These are phyloP conservation scores for Asarcornis scutulata DNA, from an alignment of 2,113 vertebrate genomes.

Conservation along the genomic window DNA sequence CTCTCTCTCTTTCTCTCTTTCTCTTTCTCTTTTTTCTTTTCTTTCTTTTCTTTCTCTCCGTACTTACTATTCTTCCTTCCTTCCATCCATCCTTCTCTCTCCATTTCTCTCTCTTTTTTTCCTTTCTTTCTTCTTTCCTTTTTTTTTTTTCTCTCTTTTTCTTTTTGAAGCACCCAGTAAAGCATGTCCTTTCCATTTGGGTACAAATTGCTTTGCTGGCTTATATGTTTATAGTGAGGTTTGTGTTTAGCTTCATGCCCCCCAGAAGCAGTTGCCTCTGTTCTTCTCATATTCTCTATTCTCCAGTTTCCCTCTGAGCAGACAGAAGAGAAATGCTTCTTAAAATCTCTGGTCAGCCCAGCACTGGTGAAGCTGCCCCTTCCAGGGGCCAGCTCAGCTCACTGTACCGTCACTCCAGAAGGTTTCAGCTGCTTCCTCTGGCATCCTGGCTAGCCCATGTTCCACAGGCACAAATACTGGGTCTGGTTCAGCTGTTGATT, in stretches of 20 bases:
- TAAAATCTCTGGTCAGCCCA: background rate
- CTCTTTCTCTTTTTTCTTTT: too few species aligned
- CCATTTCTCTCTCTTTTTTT: background rate
- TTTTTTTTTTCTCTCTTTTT: background rate
- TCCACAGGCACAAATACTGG: background rate
- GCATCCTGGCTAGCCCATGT: background rate
- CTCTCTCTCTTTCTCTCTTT: too few species aligned
- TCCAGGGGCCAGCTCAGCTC: background rate
- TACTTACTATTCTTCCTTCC: too few species aligned
- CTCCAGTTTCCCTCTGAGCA: background rate
- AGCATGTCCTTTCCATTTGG: accelerated
- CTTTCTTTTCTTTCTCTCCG: too few species aligned
- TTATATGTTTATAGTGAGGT: background rate
- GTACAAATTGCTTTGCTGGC: background rate
- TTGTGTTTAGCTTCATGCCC: background rate
- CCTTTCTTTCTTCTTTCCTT: too few species aligned
- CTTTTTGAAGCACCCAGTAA: background rate
- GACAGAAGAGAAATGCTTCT: background rate
- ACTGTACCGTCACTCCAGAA: background rate
- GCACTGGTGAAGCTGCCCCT: background rate
- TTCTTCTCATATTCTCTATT: background rate
- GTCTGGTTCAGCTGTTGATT: background rate
- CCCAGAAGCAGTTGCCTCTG: background rate
- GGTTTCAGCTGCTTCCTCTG: background rate
- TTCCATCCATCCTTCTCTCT: too few species aligned